Percentiles rank a stretch among this genome's conserved stretches.
Conservation (phyloP, 2,113 vertebrate genomes). For the Heterotis niloticus region DNA sequence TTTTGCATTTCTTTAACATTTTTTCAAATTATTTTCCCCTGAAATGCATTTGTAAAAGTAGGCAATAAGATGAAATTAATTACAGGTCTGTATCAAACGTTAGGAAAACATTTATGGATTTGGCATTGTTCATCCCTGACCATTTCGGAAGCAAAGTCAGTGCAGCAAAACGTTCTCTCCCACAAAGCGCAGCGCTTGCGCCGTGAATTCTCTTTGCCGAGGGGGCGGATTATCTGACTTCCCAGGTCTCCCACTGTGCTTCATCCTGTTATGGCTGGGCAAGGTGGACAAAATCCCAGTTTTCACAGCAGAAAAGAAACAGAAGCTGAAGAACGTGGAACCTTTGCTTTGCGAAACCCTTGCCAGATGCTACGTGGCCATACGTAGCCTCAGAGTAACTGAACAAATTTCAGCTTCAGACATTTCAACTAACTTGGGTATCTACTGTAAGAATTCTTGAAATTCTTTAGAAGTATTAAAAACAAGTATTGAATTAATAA, state of each 20-base stretch:
- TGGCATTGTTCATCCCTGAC: slow-evolving; percentile 44
- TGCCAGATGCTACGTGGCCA: neutral
- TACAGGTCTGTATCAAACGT: neutral
- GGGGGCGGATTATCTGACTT: slow-evolving; percentile 60
- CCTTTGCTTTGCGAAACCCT: neutral
- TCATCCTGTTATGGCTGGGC: slow-evolving; percentile 55
- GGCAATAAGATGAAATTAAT: neutral
- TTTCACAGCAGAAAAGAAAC: slow-evolving; percentile 52
- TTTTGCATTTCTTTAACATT: no score
- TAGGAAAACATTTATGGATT: neutral
- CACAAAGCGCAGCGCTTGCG: slow-evolving; percentile 52
- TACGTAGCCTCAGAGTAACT: neutral
- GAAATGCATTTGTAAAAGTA: no score
- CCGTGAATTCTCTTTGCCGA: slow-evolving; percentile 44
- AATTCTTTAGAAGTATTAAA: no score
- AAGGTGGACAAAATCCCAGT: slow-evolving; percentile 58
- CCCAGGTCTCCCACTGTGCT: slow-evolving; percentile 53
- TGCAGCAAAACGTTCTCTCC: slow-evolving; percentile 60
- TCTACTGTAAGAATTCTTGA: no score
- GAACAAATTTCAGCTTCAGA: neutral
- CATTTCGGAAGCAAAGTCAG: slow-evolving; percentile 62
- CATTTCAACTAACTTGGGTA: no score
- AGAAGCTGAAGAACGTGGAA: slow-evolving; percentile 26
- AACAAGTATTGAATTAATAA: no score
- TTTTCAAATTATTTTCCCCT: slow-evolving; percentile 5